Conservation (phyloP, 2,113 vertebrate species). For the Scatophagus argus region DNA sequence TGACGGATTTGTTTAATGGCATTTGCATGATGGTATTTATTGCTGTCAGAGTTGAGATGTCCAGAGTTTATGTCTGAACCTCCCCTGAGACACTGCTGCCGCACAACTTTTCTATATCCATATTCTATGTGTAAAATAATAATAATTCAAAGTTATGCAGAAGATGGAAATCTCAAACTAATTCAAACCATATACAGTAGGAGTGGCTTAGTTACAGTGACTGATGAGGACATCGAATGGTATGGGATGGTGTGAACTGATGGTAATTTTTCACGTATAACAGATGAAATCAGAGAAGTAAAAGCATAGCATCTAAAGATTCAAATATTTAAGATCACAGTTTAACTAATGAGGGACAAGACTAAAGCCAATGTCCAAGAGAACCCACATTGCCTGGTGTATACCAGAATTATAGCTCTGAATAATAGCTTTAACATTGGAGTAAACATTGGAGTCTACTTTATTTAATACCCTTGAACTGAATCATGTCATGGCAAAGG, state of each 20-base stretch:
- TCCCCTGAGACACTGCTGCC: no score
- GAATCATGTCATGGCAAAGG: no score
- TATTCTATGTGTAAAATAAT: no score
- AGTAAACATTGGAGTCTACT: neutral
- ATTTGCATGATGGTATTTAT: neutral
- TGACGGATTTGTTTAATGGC: neutral
- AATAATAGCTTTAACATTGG: neutral
- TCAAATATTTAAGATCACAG: neutral
- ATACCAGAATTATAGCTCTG: neutral
- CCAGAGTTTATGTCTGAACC: no score
- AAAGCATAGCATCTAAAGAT: no score
- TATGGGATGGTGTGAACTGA: neutral
- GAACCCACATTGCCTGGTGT: neutral
- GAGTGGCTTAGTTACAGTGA: neutral
- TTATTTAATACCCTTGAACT: neutral
- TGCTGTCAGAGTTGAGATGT: no score
- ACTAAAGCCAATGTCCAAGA: neutral
- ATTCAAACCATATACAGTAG: neutral
- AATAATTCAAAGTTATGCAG: neutral
- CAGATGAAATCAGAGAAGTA: neutral
- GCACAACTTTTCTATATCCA: no score
- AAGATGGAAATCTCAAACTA: neutral
- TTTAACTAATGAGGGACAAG: neutral
- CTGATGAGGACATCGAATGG: no score
- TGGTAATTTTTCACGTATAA: neutral